Base-by-base conservation (phyloP, 1,140 invertebrate species). In the Procambarus clarkii region DNA sequence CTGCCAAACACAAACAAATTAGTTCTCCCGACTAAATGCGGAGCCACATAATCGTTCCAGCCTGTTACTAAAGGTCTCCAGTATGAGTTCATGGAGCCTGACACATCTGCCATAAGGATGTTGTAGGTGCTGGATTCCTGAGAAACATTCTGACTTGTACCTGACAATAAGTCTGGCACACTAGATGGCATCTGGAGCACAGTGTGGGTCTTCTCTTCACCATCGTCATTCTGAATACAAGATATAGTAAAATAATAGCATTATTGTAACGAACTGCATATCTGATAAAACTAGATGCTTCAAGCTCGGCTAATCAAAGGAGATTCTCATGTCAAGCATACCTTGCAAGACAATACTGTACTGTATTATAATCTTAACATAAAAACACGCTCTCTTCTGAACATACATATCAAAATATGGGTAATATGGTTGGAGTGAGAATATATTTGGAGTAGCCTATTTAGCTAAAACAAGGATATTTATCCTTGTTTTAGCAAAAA, bases 71-170 rank as follows among this genome's bases (percentile, higher is more conserved):
- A 46, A 15, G 8, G 45, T 1, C 34, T 13, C 92, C 92, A 92
- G 71, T 86, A 86, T 2, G 2, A 13, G 11, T 24, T 69, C 92
- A 92, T 92, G 4, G 92, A 92, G 0, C 88, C 92, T 15, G 92
- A 92, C 34, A 86, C 88, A 48, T 92, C 92, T 24, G 86, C 83
- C 92, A 92, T 92, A 21, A 82, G 64, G 0, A 92, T 74, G 64
- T 92, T 92, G 48, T 69, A 92, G 58, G 77, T 79, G 21, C 54
- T 21, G 2, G 71, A 46, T 3, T 21, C 34, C 0, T 7, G 45
- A 48, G 80, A 45, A 58, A 18, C 7, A 44, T 15, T 24, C 5
- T 54, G 46, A 13, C 24, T 58, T 44, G 48, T n/a, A 60, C 0
- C 11, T 24, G 44, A 15, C n/a, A 60, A 45, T 44, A 54, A 0